Percentiles rank a stretch among this genome's conserved stretches.
Conservation (phyloP, 1,140 invertebrate species). For the Tenebrio molitor region DNA sequence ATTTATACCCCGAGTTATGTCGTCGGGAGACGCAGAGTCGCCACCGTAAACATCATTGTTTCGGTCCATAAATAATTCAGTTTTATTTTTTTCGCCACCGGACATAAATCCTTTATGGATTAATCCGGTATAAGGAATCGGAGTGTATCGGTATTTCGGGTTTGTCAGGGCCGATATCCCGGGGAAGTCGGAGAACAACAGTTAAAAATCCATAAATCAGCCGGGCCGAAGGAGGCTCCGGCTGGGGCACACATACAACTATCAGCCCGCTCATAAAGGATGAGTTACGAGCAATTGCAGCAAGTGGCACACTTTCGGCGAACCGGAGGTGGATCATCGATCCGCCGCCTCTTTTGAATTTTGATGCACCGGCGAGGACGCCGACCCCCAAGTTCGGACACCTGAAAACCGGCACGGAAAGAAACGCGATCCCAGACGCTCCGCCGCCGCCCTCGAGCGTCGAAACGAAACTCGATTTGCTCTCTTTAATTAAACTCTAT, state of each 20-base stretch:
- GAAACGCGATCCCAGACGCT: too few species aligned
- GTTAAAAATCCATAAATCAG: slow-evolving; percentile 33
- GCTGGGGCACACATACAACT: slow-evolving; percentile 17
- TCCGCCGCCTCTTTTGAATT: slow-evolving; percentile 16
- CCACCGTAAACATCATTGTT: slow-evolving; percentile 12
- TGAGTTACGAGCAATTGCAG: slow-evolving; percentile 35
- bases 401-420: too few species aligned
- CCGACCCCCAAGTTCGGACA: too few species aligned
- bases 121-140: background rate
- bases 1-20: slow-evolving; percentile 1
- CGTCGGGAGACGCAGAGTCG: background rate
- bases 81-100: slow-evolving; percentile 3
- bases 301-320: slow-evolving; percentile 13
- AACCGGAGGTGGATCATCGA: background rate
- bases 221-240: background rate
- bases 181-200: slow-evolving; percentile 9
- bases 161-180: background rate
- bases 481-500: too few species aligned
- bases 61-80: slow-evolving; percentile 16
- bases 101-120: slow-evolving; percentile 8
- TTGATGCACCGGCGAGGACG: background rate
- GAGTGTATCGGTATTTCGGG: background rate
- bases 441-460: too few species aligned
- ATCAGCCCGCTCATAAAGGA: slow-evolving; percentile 17
- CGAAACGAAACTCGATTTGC: too few species aligned